Evolutionary conservation across 2,888 invertebrate genomes (phyloP).

Genomic region (Drosophila macrospina): DNA sequence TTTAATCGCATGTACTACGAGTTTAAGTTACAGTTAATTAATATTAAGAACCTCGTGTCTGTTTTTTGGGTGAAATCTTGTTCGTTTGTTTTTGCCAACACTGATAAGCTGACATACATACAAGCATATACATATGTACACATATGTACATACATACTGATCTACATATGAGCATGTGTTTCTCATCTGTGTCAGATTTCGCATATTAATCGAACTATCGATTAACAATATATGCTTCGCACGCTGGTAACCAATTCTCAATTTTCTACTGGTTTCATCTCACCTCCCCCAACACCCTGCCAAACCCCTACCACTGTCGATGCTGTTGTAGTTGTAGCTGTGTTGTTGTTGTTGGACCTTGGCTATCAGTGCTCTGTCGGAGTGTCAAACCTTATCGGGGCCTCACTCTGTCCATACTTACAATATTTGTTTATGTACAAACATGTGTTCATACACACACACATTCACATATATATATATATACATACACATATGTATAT

Average conservation of each 20-base stretch:
- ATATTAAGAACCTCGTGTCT: conserved; percentile 6
- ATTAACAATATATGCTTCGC: conserved; percentile 11
- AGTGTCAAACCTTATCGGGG: conserved; percentile 52
- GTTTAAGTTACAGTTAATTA: conserved; percentile 6
- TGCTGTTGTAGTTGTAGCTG: conserved; percentile 2
- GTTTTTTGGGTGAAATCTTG: too few relatives aligned
- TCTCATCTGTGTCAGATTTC: conserved; percentile 19
- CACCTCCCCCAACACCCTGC: neutral
- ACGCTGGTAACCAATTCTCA: conserved; percentile 3
- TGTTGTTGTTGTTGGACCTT: conserved; percentile 15
- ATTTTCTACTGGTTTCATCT: neutral
- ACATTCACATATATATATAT: neutral
- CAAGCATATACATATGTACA: neutral
- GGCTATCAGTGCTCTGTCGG: conserved; percentile 34
- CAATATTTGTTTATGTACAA: conserved; percentile 19
- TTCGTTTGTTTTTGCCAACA: neutral
- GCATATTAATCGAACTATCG: conserved; percentile 33
- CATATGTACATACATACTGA: neutral
- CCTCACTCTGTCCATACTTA: conserved; percentile 17
- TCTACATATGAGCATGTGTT: neutral
- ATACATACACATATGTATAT: neutral
- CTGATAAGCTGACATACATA: conserved; percentile 11
- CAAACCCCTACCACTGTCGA: neutral
- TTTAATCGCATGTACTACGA: conserved; percentile 9
- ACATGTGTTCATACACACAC: conserved; percentile 6